Conservation (phyloP, 2,113 vertebrate species). For the Acanthochromis polyacanthus region DNA sequence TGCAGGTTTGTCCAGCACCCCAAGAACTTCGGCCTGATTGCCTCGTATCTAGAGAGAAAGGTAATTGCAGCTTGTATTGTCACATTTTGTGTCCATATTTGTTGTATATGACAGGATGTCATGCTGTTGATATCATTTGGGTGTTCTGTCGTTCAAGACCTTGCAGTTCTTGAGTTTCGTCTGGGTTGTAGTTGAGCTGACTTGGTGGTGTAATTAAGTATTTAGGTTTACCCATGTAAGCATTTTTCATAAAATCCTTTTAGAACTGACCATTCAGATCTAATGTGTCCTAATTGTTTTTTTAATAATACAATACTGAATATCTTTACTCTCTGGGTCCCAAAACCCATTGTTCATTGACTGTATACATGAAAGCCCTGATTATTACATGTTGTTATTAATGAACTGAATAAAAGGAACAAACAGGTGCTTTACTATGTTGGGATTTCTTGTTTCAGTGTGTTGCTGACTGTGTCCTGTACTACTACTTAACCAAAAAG, state of each 20-base stretch:
- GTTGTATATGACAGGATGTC: not conserved
- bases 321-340: not conserved
- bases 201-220: not conserved
- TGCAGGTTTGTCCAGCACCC: constrained; percentile 98
- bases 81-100: not conserved
- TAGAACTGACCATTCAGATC: not conserved
- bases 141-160: too few relatives aligned
- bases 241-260: not conserved
- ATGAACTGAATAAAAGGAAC: not conserved
- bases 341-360: not conserved
- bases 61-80: constrained; percentile 78
- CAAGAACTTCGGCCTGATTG: constrained; percentile 98
- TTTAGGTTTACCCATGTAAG: not conserved
- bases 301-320: not conserved
- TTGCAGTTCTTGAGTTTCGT: too few relatives aligned
- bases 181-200: not conserved
- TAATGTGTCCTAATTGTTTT: not conserved
- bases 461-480: constrained; percentile 96
- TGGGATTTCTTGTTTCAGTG: constrained; percentile 83
- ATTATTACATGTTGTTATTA: not conserved
- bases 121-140: not conserved
- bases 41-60: constrained; percentile 98
- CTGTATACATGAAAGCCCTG: not conserved
- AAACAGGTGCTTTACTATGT: not conserved
- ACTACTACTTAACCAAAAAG: constrained; percentile 99